A percentile compares a stretch with the other conserved stretches of the same genome.
Conservation (phyloP, 2,113 vertebrate species). For the Nymphicus hollandicus region DNA sequence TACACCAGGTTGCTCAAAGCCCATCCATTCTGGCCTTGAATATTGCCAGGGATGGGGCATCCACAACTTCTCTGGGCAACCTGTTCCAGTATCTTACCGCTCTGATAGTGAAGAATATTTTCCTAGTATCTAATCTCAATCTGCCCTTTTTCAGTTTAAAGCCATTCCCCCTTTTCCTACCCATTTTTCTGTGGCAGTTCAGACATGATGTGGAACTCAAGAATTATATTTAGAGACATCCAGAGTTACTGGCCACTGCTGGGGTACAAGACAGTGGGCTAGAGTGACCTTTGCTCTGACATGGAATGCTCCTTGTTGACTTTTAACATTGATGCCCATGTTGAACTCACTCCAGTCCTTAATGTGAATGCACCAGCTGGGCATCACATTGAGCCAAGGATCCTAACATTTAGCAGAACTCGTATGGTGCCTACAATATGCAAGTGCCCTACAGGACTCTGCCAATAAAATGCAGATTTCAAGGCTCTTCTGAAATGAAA, state of each 20-base stretch:
- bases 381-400: neutral
- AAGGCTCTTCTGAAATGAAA: neutral
- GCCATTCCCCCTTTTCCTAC: neutral
- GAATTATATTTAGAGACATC: neutral
- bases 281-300: neutral
- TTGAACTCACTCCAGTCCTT: neutral
- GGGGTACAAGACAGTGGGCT: neutral
- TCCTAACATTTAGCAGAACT: neutral
- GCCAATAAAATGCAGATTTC: neutral
- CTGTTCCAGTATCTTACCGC: neutral
- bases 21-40: neutral
- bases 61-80: neutral
- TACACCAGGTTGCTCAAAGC: neutral
- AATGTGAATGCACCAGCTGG: neutral
- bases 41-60: neutral
- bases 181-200: neutral
- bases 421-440: accelerated
- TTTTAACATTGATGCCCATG: neutral
- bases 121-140: neutral
- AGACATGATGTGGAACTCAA: accelerated
- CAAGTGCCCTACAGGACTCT: neutral
- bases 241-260: neutral
- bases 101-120: neutral
- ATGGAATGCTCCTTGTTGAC: neutral
- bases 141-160: neutral